Base-by-base conservation (phyloP, 2,888 invertebrate species). In the Hydraecia micacea region DNA sequence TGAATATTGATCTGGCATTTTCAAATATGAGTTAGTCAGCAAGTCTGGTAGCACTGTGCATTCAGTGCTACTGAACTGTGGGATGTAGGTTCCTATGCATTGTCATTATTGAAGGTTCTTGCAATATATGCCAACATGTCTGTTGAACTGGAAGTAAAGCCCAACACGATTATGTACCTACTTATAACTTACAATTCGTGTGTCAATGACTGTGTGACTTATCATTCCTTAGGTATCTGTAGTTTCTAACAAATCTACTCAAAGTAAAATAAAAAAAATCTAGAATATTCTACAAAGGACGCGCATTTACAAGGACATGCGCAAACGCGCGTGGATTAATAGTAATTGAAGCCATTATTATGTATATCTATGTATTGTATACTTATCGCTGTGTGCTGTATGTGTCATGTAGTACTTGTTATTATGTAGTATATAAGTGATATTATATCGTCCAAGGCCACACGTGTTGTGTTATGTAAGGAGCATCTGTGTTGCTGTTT, bases 381-480 rank as follows among this genome's bases (percentile, higher is more conserved):
- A 60, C 6, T 68, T 71, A 63, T 70, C 73, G n/a, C 46, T 73
- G 49, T 68, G 36, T 74, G 66, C 63, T 28, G 25, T 63, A 15
- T 70, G 73, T 66, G 74, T 75, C 42, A 73, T 70, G n/a, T 80
- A 75, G 67, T 79, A 77, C 74, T 42, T 66, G 69, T 28, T 72
- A 52, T 49, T 75, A 67, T 84, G 76, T 83, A 66, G 84, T 84
- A 73, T 65, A 81, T 66, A 81, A 78, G 73, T 32, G 75, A 84
- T 87, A 85, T 65, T 84, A 79, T 84, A 82, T 84, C 79, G 81
- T 39, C 21, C 89, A 88, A 87, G 88, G 88, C 71, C 88, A 76
- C 88, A 87, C 88, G 88, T 88, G 88, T 71, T 63, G 46, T 21
- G 69, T 89, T 88, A 88, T 83, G 81, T 77, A 88, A 89, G 80